Conservation (phyloP, 2,888 invertebrate genomes). For the Busseola fusca region DNA sequence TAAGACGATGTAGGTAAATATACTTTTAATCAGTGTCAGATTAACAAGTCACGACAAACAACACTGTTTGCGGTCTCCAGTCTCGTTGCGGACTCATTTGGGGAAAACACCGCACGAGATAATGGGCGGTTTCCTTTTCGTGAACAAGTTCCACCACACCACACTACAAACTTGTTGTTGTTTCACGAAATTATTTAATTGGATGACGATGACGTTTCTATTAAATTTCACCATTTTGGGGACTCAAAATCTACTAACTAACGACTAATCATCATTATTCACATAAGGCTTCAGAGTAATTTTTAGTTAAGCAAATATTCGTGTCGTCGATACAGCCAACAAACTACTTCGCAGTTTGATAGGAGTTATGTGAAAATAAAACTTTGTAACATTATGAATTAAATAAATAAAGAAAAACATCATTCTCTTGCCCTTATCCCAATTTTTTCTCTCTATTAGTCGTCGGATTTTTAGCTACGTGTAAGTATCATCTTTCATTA, state of each 20-base stretch:
- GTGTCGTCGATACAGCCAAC: too few species aligned
- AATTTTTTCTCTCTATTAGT: not conserved
- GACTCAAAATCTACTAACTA: too few species aligned
- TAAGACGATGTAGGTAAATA: not conserved
- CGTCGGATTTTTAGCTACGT: too few species aligned
- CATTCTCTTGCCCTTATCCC: too few species aligned
- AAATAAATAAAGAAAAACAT: not conserved
- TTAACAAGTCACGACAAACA: constrained; percentile 17
- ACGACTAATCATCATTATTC: not conserved
- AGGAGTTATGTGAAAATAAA: not conserved
- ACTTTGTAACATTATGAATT: not conserved
- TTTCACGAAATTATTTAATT: not conserved
- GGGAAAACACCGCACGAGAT: constrained; percentile 19
- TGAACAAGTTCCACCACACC: not conserved
- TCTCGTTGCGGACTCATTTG: constrained; percentile 23
- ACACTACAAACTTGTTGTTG: not conserved
- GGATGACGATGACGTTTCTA: not conserved
- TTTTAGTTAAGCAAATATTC: too few species aligned
- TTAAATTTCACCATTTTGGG: not conserved
- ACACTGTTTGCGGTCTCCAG: constrained; percentile 16
- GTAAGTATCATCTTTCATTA: not conserved
- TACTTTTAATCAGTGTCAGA: constrained; percentile 24
- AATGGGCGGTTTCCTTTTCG: constrained; percentile 34
- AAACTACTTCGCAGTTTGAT: too few species aligned
- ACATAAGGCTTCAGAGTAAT: too few species aligned